phyloP scores from a whole-genome alignment of 2,888 invertebrate species.

The Bellardia pandia region DNA sequence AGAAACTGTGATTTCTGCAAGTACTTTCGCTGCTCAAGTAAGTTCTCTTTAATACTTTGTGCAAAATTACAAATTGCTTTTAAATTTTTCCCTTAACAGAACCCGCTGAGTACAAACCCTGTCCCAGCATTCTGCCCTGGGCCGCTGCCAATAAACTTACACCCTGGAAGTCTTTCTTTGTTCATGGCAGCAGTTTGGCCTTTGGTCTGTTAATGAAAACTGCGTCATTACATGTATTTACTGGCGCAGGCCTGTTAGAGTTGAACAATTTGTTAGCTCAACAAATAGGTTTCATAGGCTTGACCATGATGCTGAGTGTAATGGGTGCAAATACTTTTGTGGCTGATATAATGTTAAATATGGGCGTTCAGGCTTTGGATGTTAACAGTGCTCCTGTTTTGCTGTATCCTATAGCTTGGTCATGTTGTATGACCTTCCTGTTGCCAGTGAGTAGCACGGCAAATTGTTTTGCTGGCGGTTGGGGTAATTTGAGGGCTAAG shows the following conservation, averaged over 20 bases:
- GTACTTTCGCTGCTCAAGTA: conserved; percentile 58
- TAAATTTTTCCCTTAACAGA: neutral
- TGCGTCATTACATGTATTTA: conserved; percentile 15
- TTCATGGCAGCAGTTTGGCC: conserved; percentile 54
- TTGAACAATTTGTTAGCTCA: neutral
- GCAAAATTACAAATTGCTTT: neutral
- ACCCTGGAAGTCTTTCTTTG: conserved; percentile 58
- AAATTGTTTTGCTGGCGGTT: conserved; percentile 60
- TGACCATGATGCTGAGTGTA: conserved; percentile 24
- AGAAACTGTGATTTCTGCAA: conserved; percentile 48
- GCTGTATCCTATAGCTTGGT: conserved; percentile 47
- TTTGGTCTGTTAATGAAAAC: conserved; percentile 46
- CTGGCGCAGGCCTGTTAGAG: conserved; percentile 11
- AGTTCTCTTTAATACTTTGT: neutral
- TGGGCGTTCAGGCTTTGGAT: conserved; percentile 8
- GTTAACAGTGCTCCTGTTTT: neutral
- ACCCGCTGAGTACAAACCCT: conserved; percentile 24
- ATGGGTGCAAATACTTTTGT: conserved; percentile 57
- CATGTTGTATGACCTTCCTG: conserved; percentile 52
- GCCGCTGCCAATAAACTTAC: conserved; percentile 26
- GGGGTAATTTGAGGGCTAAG: conserved; percentile 62
- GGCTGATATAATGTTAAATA: conserved; percentile 40
- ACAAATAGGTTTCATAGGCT: conserved; percentile 37
- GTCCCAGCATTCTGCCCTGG: conserved; percentile 60
- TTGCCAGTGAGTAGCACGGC: conserved; percentile 58